Evolutionary conservation across 1,140 invertebrate genomes (phyloP).

Genomic region (Gryllus bimaculatus): DNA sequence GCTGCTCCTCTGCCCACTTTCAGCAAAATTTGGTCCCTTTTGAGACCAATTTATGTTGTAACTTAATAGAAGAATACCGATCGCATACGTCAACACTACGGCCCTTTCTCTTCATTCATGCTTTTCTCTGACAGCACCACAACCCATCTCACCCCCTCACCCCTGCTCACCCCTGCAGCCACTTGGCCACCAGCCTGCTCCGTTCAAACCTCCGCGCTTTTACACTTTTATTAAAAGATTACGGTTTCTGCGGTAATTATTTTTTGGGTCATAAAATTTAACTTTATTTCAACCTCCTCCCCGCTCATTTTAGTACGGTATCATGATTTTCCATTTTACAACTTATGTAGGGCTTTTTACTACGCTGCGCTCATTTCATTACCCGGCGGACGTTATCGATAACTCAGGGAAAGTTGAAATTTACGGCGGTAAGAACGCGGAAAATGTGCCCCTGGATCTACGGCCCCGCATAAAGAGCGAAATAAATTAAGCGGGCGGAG

Average conservation of each 20-base stretch:
- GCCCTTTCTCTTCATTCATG: too few relatives aligned
- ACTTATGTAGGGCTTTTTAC: not conserved
- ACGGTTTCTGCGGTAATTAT: not conserved
- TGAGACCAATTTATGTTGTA: too few relatives aligned
- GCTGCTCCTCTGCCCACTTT: too few relatives aligned
- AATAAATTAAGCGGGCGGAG: not conserved
- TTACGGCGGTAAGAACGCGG: not conserved
- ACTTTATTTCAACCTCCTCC: not conserved
- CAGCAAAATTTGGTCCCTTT: too few relatives aligned
- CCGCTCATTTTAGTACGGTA: not conserved
- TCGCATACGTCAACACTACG: too few relatives aligned
- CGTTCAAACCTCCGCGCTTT: not conserved
- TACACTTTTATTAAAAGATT: conserved; percentile 6
- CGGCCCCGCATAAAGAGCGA: not conserved
- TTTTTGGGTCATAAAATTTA: not conserved
- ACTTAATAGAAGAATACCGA: too few relatives aligned
- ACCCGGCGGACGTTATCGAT: not conserved
- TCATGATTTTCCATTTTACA: conserved; percentile 5
- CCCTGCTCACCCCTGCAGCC: too few relatives aligned
- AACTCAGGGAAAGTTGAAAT: conserved; percentile 4
- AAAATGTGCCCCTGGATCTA: not conserved
- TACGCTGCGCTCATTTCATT: not conserved
- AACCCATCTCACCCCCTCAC: too few relatives aligned
- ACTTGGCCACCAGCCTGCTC: too few relatives aligned
- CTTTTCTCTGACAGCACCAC: too few relatives aligned